Percentiles rank a stretch among this genome's conserved stretches.
These are phyloP conservation scores for Galaxias olidus DNA, from an alignment of 2,797 vertebrate genomes.

Conservation along the genomic window DNA sequence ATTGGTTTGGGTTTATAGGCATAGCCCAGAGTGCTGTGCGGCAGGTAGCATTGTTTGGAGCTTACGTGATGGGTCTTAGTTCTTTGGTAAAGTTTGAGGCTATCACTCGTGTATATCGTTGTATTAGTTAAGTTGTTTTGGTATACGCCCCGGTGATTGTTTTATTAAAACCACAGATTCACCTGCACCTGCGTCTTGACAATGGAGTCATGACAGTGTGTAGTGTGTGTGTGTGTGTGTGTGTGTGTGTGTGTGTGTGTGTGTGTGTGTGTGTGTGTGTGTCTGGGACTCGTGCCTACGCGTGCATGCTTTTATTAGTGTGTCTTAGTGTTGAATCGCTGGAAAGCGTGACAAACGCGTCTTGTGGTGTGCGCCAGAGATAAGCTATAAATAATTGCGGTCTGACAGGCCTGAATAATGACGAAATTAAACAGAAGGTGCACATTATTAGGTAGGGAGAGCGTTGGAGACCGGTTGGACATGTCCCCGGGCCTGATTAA, in stretches of 20 bases:
- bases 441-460: conserved; percentile 67
- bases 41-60: no score
- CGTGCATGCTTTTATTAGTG: no score
- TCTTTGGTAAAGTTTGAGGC: no score
- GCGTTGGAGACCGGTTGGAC: conserved; percentile 64
- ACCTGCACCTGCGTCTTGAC: no score
- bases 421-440: conserved; percentile 80
- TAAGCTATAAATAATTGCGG: conserved; percentile 82
- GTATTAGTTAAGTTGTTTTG: no score
- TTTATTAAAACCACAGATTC: no score
- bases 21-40: no score
- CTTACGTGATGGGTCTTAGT: no score
- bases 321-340: conserved; percentile 6
- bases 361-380: conserved; percentile 77
- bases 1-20: no score
- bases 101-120: no score
- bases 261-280: neutral
- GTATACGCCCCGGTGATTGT: no score
- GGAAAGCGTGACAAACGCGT: conserved; percentile 76
- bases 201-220: no score
- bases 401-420: conserved; percentile 83
- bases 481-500: conserved; percentile 64
- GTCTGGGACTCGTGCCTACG: conserved; percentile 8
- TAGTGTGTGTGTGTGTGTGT: neutral
- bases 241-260: neutral